Evolutionary conservation across 2,888 invertebrate species (phyloP).

Genomic region (Drosophila heteroneura): DNA sequence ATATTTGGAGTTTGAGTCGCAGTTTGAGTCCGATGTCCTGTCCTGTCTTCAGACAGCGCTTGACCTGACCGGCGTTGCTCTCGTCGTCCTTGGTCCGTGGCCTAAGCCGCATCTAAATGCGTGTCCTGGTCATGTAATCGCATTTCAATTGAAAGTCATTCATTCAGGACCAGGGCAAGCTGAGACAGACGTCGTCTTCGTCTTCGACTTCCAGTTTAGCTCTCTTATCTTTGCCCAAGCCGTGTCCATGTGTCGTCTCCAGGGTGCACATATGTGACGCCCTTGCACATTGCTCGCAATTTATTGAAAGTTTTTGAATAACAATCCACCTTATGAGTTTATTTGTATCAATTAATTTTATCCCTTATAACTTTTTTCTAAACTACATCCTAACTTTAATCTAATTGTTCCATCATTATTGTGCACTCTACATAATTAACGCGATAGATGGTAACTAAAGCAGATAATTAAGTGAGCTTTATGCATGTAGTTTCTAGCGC

Average conservation of each 20-base stretch:
- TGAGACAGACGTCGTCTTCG: slow-evolving; percentile 19
- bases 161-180: slow-evolving; percentile 51
- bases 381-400: neutral
- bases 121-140: slow-evolving; percentile 84
- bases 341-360: neutral
- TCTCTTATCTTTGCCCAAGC: slow-evolving; percentile 37
- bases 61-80: slow-evolving; percentile 56
- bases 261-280: slow-evolving; percentile 40
- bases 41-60: slow-evolving; percentile 40
- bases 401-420: neutral
- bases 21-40: slow-evolving; percentile 3
- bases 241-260: slow-evolving; percentile 24
- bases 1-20: neutral
- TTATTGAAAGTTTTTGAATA: neutral
- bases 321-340: neutral
- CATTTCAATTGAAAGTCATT: slow-evolving; percentile 83
- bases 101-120: slow-evolving; percentile 80
- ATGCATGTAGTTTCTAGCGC: neutral
- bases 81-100: slow-evolving; percentile 30
- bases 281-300: slow-evolving; percentile 24
- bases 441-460: neutral
- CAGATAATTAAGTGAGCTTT: neutral
- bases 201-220: slow-evolving; percentile 15
- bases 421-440: neutral
- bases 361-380: neutral